Conservation (phyloP, 2,113 vertebrate species). For the Campylomormyrus tamandua region DNA sequence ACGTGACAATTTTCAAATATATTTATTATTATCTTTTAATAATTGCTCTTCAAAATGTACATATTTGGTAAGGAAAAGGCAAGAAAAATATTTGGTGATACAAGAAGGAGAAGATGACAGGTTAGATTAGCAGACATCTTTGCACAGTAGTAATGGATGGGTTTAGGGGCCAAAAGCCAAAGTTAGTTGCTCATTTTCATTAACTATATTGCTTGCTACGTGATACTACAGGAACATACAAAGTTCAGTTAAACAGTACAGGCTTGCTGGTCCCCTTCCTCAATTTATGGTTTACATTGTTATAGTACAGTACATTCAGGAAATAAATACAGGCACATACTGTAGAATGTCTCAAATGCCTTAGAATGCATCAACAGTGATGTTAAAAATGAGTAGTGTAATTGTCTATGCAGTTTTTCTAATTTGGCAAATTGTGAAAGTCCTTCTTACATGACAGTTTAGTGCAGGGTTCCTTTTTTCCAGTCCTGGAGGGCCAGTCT, state of each 20-base stretch:
- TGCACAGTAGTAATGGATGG: background rate
- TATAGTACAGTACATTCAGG: background rate
- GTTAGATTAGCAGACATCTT: background rate
- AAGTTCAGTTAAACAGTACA: background rate
- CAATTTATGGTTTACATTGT: background rate
- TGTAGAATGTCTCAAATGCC: background rate
- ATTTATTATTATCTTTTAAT: conserved; percentile 38
- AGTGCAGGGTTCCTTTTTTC: background rate
- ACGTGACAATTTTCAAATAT: conserved; percentile 15
- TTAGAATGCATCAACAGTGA: background rate
- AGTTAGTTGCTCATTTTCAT: background rate
- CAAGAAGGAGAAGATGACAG: conserved; percentile 21
- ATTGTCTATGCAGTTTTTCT: background rate
- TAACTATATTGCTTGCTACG: background rate
- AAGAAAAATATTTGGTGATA: conserved; percentile 70
- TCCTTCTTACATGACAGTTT: background rate
- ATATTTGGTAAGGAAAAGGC: conserved; percentile 62
- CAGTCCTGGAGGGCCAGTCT: background rate
- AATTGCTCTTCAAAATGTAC: conserved; percentile 57
- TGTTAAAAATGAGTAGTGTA: background rate
- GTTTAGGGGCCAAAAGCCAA: background rate
- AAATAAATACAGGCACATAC: conserved; percentile 1
- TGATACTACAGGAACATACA: background rate
- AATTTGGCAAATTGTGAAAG: background rate
- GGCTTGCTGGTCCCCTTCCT: background rate